phyloP scores from a whole-genome alignment of 2,797 vertebrate genomes.

The Mormyrus proboscirostris region DNA sequence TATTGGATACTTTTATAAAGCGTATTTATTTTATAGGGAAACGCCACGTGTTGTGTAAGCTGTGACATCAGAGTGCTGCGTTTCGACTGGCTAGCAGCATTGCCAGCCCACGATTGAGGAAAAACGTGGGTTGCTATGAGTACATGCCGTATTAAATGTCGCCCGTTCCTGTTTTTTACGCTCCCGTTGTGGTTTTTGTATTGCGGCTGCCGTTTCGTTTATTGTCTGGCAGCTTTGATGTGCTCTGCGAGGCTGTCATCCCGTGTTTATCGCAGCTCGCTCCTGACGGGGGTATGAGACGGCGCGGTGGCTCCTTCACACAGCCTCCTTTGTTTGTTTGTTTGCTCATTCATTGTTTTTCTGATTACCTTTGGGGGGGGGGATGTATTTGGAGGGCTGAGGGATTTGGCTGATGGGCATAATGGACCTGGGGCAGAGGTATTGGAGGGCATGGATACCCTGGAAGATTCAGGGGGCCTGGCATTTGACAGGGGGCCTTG shows the following conservation, averaged over 20 bases:
- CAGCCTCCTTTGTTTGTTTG: not conserved
- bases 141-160: not conserved
- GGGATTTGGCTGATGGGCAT: not conserved
- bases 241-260: not conserved
- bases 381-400: not conserved
- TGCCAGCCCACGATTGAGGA: not conserved
- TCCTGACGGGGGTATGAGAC: not conserved
- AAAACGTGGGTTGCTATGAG: not conserved
- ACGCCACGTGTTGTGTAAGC: not conserved
- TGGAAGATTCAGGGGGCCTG: not conserved
- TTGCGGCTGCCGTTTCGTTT: constrained; percentile 8
- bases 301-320: not conserved
- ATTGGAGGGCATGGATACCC: not conserved
- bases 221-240: not conserved
- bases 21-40: not conserved
- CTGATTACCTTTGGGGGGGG: not conserved
- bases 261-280: constrained; percentile 4
- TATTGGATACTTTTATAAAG: not conserved
- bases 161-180: not conserved
- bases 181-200: not conserved
- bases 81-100: not conserved
- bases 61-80: not conserved
- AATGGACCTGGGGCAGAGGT: not conserved
- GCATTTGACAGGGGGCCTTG: not conserved
- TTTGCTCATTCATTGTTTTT: not conserved